Percentiles rank a stretch among this genome's conserved stretches.
These are phyloP conservation scores for Drosophila ficusphila DNA, from an alignment of 1,140 invertebrate genomes.

Conservation along the genomic window DNA sequence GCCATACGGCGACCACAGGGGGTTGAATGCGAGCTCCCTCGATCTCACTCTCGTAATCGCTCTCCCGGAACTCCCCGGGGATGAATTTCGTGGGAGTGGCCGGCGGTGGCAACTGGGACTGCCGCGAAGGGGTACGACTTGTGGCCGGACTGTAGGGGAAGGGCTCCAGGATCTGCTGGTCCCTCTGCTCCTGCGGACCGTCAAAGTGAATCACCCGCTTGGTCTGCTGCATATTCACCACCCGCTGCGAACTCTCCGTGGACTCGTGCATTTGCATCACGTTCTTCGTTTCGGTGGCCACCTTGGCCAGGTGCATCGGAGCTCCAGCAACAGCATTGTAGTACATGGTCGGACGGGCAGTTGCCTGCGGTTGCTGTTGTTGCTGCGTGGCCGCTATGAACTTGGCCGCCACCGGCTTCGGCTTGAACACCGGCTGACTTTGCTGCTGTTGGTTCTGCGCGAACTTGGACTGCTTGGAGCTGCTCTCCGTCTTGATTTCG, in stretches of 20 bases:
- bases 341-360: constrained; percentile 83
- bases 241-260: constrained; percentile 87
- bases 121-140: constrained; percentile 65
- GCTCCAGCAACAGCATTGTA: constrained; percentile 86
- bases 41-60: constrained; percentile 89
- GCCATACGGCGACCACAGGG: constrained; percentile 86
- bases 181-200: constrained; percentile 77
- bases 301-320: constrained; percentile 86
- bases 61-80: constrained; percentile 88
- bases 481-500: constrained; percentile 67
- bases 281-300: constrained; percentile 88
- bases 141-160: constrained; percentile 85
- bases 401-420: constrained; percentile 84
- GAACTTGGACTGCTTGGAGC: constrained; percentile 59
- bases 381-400: constrained; percentile 84
- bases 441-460: constrained; percentile 71
- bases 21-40: constrained; percentile 87
- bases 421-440: constrained; percentile 84
- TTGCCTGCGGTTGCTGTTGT: constrained; percentile 81
- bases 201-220: constrained; percentile 89
- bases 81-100: constrained; percentile 89
- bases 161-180: constrained; percentile 81
- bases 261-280: constrained; percentile 89
- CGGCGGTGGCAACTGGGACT: constrained; percentile 83
- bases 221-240: constrained; percentile 89